Conservation (phyloP, 2,888 invertebrate genomes). For the Cheilosia impressa region DNA sequence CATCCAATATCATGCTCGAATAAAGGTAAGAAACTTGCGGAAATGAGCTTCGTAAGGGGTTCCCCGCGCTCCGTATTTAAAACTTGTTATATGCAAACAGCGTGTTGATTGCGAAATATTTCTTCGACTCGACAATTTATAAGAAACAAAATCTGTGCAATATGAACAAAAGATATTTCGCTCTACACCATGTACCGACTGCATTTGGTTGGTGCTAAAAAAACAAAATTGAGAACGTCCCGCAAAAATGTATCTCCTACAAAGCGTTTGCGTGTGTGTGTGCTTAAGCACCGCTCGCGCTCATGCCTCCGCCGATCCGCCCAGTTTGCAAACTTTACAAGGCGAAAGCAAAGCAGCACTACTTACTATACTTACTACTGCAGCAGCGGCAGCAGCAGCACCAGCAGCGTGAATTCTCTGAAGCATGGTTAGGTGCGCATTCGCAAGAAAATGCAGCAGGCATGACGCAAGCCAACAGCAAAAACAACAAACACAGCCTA, state of each 20-base stretch:
- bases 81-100: conserved; percentile 61
- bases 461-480: conserved; percentile 73
- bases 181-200: conserved; percentile 6
- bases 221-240: conserved; percentile 62
- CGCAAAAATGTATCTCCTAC: conserved; percentile 46
- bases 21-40: conserved; percentile 61
- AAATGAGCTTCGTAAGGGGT: conserved; percentile 51
- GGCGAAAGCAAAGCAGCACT: conserved; percentile 25
- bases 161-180: conserved; percentile 67
- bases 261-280: conserved; percentile 2
- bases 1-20: conserved; percentile 50
- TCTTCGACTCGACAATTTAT: conserved; percentile 56
- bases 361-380: neutral
- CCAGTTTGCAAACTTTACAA: conserved; percentile 33
- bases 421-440: conserved; percentile 75
- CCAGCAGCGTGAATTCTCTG: conserved; percentile 55
- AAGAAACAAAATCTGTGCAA: conserved; percentile 64
- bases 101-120: conserved; percentile 56
- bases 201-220: conserved; percentile 21
- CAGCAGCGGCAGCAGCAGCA: conserved; percentile 20
- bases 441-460: conserved; percentile 74
- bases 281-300: conserved; percentile 3
- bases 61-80: conserved; percentile 49
- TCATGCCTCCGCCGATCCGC: conserved; percentile 25
- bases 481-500: conserved; percentile 32